Evolutionary conservation across 2,888 invertebrate species (phyloP).

Genomic region (Zonitis immaculata): DNA sequence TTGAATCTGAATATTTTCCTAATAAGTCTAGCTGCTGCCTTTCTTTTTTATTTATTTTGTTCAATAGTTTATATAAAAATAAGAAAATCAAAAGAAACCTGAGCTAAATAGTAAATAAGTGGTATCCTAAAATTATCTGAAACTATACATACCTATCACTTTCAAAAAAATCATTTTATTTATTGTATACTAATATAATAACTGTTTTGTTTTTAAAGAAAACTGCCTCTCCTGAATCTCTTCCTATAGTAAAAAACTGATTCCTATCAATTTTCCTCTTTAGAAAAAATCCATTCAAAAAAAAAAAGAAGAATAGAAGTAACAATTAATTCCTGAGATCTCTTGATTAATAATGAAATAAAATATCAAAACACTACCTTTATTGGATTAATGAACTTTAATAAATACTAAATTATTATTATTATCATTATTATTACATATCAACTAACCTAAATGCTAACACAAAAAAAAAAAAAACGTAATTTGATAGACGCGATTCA

Average conservation of each 20-base stretch:
- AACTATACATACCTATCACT: constrained; percentile 38
- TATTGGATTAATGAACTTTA: constrained; percentile 16
- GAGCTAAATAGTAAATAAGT: constrained; percentile 40
- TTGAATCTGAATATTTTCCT: constrained; percentile 1
- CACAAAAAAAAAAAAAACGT: too few species aligned
- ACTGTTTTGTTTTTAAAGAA: constrained; percentile 11
- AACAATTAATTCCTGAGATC: too few species aligned
- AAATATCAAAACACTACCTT: constrained; percentile 12
- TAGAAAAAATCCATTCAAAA: too few species aligned
- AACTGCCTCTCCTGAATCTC: constrained; percentile 9
- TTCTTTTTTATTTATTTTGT: background rate
- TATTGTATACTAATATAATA: too few species aligned
- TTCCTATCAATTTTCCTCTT: background rate
- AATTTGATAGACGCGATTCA: too few species aligned
- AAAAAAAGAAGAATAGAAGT: too few species aligned
- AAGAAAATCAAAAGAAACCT: constrained; percentile 35
- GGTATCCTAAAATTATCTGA: constrained; percentile 32
- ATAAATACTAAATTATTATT: constrained; percentile 9
- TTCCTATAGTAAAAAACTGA: constrained; percentile 8
- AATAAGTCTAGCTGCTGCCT: constrained; percentile 4
- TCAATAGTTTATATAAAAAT: too few species aligned
- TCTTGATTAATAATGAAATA: too few species aligned
- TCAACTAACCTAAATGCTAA: constrained; percentile 18
- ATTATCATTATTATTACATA: too few species aligned
- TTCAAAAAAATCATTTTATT: too few species aligned